Conservation (phyloP, 2,888 invertebrate genomes). For the Andrena trimmerana region DNA sequence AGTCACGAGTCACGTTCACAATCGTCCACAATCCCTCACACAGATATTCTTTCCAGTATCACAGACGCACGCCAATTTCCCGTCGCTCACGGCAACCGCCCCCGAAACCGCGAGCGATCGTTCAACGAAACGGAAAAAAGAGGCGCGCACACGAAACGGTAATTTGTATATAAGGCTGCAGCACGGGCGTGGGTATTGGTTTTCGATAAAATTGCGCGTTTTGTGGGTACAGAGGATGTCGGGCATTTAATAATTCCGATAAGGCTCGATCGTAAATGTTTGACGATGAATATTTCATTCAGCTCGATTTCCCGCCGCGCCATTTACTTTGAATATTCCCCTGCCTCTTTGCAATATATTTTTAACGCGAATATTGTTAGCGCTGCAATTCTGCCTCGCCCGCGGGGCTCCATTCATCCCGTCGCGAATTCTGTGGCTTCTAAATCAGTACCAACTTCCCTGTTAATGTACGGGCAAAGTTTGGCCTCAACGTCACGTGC, state of each 20-base stretch:
- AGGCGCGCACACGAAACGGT: neutral
- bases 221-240: neutral
- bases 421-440: too few relatives aligned
- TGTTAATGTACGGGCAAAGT: too few relatives aligned
- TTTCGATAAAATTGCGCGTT: neutral
- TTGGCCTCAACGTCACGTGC: too few relatives aligned
- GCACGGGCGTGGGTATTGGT: neutral
- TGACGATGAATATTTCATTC: neutral
- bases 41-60: neutral
- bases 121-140: neutral
- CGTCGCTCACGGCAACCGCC: neutral
- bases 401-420: too few relatives aligned
- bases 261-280: neutral
- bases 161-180: neutral
- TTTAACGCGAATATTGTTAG: neutral
- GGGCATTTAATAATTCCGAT: neutral
- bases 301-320: too few relatives aligned
- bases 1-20: conserved; percentile 4
- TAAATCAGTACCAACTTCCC: too few relatives aligned
- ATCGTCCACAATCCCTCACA: too few relatives aligned
- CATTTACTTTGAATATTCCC: neutral
- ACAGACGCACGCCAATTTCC: neutral
- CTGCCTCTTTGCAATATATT: neutral
- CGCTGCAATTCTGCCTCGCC: neutral
- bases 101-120: neutral